These are phyloP conservation scores for Mesorhabditis belari DNA, from an alignment of 2,888 invertebrate genomes.

Conservation along the genomic window DNA sequence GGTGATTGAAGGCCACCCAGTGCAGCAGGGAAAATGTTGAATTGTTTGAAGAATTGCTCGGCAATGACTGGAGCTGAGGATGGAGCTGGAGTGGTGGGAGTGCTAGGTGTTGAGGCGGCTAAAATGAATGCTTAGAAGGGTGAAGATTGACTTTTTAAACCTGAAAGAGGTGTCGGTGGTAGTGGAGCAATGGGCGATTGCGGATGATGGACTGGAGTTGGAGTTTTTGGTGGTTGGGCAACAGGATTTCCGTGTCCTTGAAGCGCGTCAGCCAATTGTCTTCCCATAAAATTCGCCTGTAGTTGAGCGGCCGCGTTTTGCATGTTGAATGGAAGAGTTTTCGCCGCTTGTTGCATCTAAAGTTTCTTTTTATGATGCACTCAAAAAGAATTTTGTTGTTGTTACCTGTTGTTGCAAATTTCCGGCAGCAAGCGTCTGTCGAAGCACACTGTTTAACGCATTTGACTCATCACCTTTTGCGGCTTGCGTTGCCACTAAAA, in stretches of 20 bases:
- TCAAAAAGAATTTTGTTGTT: no score
- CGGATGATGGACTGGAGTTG: neutral
- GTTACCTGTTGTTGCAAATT: conserved; percentile 23
- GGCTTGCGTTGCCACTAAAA: conserved; percentile 29
- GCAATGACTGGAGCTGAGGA: neutral
- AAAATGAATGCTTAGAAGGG: neutral
- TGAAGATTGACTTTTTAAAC: neutral
- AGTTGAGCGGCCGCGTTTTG: conserved; percentile 21
- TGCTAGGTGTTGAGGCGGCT: neutral
- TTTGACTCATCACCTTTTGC: conserved; percentile 23
- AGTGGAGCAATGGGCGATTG: conserved; percentile 18
- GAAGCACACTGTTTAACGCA: conserved; percentile 27
- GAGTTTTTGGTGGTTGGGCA: neutral
- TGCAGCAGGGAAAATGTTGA: neutral
- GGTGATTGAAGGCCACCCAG: neutral
- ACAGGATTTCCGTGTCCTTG: neutral
- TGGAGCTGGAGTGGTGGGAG: conserved; percentile 7
- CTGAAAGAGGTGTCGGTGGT: conserved; percentile 8
- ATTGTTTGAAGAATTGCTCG: neutral
- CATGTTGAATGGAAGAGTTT: conserved; percentile 17
- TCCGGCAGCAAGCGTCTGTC: conserved; percentile 31
- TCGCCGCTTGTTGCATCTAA: conserved; percentile 19
- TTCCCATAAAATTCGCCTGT: neutral
- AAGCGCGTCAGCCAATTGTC: neutral
- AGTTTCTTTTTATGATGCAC: no score